A percentile compares a stretch with the other conserved stretches of the same genome.
Conservation (phyloP, 2,113 vertebrate genomes). For the Motacilla alba region DNA sequence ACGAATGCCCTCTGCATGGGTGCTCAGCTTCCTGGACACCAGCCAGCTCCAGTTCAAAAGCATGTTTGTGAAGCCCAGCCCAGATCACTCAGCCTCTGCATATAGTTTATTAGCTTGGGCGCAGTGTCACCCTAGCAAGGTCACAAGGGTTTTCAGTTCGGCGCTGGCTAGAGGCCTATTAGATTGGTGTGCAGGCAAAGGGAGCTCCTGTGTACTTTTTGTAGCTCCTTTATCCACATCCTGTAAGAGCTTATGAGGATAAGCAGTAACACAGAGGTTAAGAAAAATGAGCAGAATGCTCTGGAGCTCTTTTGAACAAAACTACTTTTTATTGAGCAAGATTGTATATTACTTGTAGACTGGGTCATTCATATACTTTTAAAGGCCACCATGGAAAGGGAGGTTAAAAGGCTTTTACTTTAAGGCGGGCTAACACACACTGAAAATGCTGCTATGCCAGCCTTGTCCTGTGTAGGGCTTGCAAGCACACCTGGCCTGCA, state of each 20-base stretch:
- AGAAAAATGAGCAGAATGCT: not conserved
- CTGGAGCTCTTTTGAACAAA: not conserved
- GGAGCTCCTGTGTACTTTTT: not conserved
- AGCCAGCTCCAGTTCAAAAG: conserved; percentile 6
- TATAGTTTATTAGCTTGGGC: not conserved
- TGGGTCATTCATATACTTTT: not conserved
- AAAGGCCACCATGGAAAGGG: not conserved
- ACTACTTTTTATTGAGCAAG: not conserved
- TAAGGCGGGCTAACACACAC: not conserved
- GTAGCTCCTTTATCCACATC: not conserved
- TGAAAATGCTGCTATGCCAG: not conserved
- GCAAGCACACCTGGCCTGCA: not conserved
- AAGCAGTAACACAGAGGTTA: not conserved
- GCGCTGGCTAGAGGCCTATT: not conserved
- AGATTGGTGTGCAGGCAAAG: not conserved
- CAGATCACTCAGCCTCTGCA: not conserved
- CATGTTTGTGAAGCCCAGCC: conserved; percentile 22
- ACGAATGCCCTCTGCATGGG: not conserved
- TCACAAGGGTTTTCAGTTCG: not conserved
- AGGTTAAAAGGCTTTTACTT: not conserved
- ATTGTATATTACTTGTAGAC: not conserved
- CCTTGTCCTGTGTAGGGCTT: not conserved
- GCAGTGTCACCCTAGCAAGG: conserved; percentile 24
- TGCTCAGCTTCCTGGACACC: not conserved
- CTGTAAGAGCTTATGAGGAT: not conserved